These are phyloP conservation scores for Erythrolamprus reginae DNA, from an alignment of 2,113 vertebrate genomes.

Conservation along the genomic window DNA sequence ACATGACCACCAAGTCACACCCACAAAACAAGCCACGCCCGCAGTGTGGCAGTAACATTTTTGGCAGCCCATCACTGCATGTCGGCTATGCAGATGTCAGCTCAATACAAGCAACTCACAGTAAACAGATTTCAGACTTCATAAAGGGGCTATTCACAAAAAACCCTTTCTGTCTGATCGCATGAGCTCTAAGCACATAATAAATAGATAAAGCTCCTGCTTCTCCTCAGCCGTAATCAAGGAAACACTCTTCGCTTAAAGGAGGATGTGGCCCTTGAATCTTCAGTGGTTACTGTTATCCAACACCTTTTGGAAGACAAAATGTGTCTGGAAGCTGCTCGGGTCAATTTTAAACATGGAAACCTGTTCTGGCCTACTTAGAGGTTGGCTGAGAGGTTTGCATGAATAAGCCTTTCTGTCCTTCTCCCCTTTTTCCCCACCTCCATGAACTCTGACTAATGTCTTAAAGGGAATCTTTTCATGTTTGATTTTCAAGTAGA, in stretches of 20 bases:
- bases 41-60: no score
- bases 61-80: no score
- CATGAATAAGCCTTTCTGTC: conserved; percentile 54
- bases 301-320: conserved; percentile 6
- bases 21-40: no score
- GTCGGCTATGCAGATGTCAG: neutral
- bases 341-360: conserved; percentile 24
- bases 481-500: conserved; percentile 64
- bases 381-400: conserved; percentile 15
- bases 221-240: neutral
- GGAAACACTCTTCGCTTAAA: conserved; percentile 1
- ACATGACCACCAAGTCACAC: no score
- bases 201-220: neutral
- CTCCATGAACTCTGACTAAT: conserved; percentile 56
- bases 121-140: neutral
- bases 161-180: neutral
- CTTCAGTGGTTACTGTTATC: conserved; percentile 35
- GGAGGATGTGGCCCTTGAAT: conserved; percentile 22
- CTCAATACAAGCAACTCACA: neutral
- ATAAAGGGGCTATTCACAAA: neutral
- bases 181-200: neutral
- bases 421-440: neutral
- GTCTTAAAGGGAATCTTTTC: conserved; percentile 59
- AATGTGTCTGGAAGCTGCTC: neutral
- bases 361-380: conserved; percentile 49